Conservation (phyloP, 2,797 vertebrate genomes). For the Notoglanidium macrostoma region DNA sequence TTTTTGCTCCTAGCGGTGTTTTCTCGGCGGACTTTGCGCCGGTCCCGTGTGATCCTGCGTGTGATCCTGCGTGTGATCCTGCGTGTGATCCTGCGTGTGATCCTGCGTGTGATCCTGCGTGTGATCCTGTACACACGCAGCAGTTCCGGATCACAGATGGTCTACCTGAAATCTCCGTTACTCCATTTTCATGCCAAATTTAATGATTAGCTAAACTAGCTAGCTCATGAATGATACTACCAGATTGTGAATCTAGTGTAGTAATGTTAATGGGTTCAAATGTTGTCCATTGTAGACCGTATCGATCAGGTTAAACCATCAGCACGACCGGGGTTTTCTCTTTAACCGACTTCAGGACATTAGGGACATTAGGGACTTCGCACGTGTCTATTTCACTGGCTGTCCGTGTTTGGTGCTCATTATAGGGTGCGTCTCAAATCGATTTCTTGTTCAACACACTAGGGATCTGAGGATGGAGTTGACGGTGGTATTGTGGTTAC, state of each 20-base stretch:
- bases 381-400: conserved; percentile 17
- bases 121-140: neutral
- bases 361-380: conserved; percentile 22
- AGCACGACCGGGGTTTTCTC: neutral
- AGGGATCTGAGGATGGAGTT: neutral
- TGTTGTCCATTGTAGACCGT: neutral
- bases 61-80: no score
- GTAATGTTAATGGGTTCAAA: neutral
- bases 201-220: neutral
- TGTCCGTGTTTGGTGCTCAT: neutral
- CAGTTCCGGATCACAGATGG: neutral
- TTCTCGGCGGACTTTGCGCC: conserved; percentile 1
- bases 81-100: neutral
- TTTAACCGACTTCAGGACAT: neutral
- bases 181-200: neutral
- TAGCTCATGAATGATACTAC: neutral
- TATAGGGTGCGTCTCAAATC: conserved; percentile 24
- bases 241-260: neutral
- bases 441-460: no score
- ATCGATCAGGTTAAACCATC: neutral
- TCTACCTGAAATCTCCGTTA: neutral
- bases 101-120: neutral
- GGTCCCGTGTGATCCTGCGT: neutral
- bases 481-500: neutral
- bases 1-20: neutral